phyloP scores from a whole-genome alignment of 2,113 vertebrate species.

The Nansenia antarctica region DNA sequence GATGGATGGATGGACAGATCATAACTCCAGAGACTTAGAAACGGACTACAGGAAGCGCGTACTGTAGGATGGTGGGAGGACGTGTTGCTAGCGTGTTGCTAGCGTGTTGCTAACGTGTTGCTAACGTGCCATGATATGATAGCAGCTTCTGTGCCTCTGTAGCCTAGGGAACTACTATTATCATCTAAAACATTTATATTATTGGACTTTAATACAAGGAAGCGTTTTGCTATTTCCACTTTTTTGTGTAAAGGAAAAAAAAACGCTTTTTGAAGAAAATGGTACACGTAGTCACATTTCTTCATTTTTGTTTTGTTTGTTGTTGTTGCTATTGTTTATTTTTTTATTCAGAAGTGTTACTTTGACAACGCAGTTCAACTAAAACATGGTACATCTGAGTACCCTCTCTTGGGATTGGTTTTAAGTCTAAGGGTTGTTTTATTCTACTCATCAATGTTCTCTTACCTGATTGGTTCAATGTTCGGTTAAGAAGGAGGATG shows the following conservation, averaged over 20 bases:
- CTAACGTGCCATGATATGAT: slow-evolving; percentile 72
- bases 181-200: slow-evolving; percentile 75
- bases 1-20: slow-evolving; percentile 25
- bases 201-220: slow-evolving; percentile 65
- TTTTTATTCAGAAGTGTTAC: slow-evolving; percentile 49
- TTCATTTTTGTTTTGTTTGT: slow-evolving; percentile 41
- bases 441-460: slow-evolving; percentile 40
- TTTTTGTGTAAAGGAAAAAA: slow-evolving; percentile 69
- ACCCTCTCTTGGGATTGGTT: slow-evolving; percentile 25
- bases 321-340: slow-evolving; percentile 35
- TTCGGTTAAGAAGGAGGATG: slow-evolving; percentile 30
- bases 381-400: slow-evolving; percentile 65
- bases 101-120: too few relatives aligned
- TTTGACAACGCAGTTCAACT: slow-evolving; percentile 59
- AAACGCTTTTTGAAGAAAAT: slow-evolving; percentile 70
- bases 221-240: slow-evolving; percentile 74
- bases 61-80: background rate
- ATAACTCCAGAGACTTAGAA: slow-evolving; percentile 19
- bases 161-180: slow-evolving; percentile 73
- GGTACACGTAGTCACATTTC: slow-evolving; percentile 69
- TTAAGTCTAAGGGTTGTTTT: slow-evolving; percentile 13
- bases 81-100: too few relatives aligned
- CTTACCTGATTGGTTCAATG: slow-evolving; percentile 27
- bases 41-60: slow-evolving; percentile 60
- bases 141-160: slow-evolving; percentile 71